Evolutionary conservation across 35 echinoderm and acorn worm genomes (phyloP), one percentile per base, ranked within the genome.

Genomic region (Heliocidaris tuberculata): DNA sequence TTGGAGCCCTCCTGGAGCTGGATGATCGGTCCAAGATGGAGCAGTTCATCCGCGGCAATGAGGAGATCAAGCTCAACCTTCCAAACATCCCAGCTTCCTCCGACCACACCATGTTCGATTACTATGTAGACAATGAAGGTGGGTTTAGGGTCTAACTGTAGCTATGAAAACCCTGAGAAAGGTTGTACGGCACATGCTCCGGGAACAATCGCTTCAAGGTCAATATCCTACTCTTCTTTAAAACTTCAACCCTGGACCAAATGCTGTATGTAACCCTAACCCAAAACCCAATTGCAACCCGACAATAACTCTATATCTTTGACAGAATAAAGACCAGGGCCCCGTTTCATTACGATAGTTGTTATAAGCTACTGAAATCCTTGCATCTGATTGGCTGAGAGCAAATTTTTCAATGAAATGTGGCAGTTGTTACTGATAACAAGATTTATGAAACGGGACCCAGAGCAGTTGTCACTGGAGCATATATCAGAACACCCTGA

Each of bases 71-170:
- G 27, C 88, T 99, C 19, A 96, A 97, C 42, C 88, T 97, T 2
- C 98, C 98, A 2, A 9, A 94, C 1, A 96, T 99, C 59, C 97
- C 96, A 17, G 31, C 60, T 5, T 86, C 48, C 49, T 97, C 97
- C 0, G 98, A 99, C 56, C 97, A 99, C 49, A 97, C 98, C 1
- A 99, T 99, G 85, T 99, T 99, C 96, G 98, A 99, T 85, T 99
- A 96, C 95, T 99, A 94, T 85, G 97, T 99, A 8, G 97, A 99
- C 19, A 94, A 65, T 35, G 98, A 99, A 91, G 98, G 98, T 99
- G 32, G 92, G 96, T 85, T 30, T 6, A 30, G 31, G 54, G 11
- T 17, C 60, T 31, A 48, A 47, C 0, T 42, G 4, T n/a, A 1
- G 65, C 4, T 85, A 85, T 42, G 35, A 42, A 42, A 42, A 42